These are phyloP conservation scores for Papilio gigon DNA, from an alignment of 2,888 invertebrate genomes.

Conservation along the genomic window DNA sequence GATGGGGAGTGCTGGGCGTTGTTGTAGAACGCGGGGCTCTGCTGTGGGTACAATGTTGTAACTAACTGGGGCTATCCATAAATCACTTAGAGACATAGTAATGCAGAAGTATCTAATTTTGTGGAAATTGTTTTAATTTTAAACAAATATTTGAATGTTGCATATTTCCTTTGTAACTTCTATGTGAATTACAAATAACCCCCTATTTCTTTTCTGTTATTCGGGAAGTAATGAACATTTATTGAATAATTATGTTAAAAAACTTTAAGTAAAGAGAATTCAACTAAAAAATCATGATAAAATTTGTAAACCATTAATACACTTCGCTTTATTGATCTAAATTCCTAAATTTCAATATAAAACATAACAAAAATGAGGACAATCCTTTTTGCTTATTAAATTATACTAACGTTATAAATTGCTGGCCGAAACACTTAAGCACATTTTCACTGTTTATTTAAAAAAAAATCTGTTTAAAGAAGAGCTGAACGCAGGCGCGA, in stretches of 20 bases:
- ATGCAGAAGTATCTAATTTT: neutral
- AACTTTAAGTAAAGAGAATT: neutral
- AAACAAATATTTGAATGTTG: neutral
- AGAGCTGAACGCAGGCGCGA: constrained; percentile 9
- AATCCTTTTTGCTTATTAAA: neutral
- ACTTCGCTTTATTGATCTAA: neutral
- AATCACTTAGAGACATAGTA: neutral
- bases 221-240: constrained; percentile 26
- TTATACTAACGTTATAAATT: neutral
- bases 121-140: neutral
- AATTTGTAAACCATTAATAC: too few relatives aligned
- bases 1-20: constrained; percentile 76
- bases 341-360: neutral
- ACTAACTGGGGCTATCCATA: constrained; percentile 44
- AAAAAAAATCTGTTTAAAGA: neutral
- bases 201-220: neutral
- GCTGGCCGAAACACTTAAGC: constrained; percentile 1
- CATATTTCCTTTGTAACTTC: neutral
- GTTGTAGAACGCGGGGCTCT: constrained; percentile 76
- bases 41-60: constrained; percentile 59
- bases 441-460: neutral
- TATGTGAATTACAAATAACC: constrained; percentile 26
- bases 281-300: neutral
- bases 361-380: neutral
- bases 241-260: constrained; percentile 13